A percentile compares a stretch with the other conserved stretches of the same genome.
Evolutionary conservation across 1,140 invertebrate genomes (phyloP).

Genomic region (Bombus waltoni): DNA sequence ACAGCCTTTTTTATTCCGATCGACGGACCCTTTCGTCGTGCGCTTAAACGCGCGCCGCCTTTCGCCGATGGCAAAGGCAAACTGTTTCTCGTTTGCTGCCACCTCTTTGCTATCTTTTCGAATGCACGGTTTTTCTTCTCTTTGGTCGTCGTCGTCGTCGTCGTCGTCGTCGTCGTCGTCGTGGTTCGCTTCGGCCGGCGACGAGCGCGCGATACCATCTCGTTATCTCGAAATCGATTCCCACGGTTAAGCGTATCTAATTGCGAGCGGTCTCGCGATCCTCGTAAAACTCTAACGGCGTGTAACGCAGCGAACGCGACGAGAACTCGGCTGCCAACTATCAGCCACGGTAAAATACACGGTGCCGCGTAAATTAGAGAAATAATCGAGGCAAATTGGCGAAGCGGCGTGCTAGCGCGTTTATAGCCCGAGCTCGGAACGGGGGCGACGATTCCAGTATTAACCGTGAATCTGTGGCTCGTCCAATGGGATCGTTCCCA

Average conservation of each 20-base stretch:
- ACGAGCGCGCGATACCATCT: not conserved
- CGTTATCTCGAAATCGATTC: slow-evolving; percentile 2
- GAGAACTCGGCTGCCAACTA: not conserved
- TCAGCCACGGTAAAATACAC: not conserved
- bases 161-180: not conserved
- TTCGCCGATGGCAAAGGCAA: not conserved
- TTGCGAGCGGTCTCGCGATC: not conserved
- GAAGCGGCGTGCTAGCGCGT: too few species aligned
- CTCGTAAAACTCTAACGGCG: not conserved
- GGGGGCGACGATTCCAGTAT: not conserved
- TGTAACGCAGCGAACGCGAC: not conserved
- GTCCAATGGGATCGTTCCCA: slow-evolving; percentile 2
- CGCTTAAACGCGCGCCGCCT: slow-evolving; percentile 9
- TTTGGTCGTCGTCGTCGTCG: not conserved
- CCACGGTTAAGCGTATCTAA: not conserved
- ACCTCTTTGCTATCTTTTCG: not conserved
- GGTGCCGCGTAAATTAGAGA: slow-evolving; percentile 19
- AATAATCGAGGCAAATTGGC: slow-evolving; percentile 24
- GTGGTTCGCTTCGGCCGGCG: not conserved
- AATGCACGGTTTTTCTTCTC: not conserved
- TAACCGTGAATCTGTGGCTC: not conserved
- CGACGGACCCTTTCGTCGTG: not conserved
- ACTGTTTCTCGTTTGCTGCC: too few species aligned
- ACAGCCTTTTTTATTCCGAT: slow-evolving; percentile 64
- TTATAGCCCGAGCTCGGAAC: not conserved